Evolutionary conservation across 2,113 vertebrate genomes (phyloP), one percentile per base, ranked within the genome.

Genomic region (Mesembrinibis cayennensis): DNA sequence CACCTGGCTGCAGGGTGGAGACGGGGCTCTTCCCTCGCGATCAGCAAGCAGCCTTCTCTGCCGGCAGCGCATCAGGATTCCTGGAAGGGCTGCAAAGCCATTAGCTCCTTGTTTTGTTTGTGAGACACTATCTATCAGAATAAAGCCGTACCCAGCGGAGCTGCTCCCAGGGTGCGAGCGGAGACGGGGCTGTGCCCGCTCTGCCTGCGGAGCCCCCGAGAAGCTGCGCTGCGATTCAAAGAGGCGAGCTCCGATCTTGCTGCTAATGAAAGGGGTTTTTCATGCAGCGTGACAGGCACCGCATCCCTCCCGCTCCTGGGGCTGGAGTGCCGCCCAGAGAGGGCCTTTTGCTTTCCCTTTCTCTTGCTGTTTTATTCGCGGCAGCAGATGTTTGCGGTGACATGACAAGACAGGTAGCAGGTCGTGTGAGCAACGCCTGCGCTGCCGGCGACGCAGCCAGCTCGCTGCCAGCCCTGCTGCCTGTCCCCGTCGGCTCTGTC

Each of bases 381-480:
- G 79, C 87, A 86, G 95, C 95, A 95, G 95, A 85, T 96, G 94
- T 71, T 87, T 30, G 34, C 0, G 6, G n/a, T 71, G 94, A 89
- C 91, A 87, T 59, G 93, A 93, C 91, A 66, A 93, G 96, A 66
- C 97, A 97, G 97, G 96, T 94, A 97, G 92, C 85, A 47, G 72
- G 56, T 87, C 21, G 34, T 1, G 20, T 61, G 93, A 95, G 89
- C 92, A 40, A 17, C 2, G 59, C 72, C 19, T 29, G 55, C 32
- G 87, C 91, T 83, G 82, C 66, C 1, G 5, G 53, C 55, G 50
- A 59, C 2, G 18, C 66, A 71, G 76, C 27, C 84, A 40, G 88
- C 66, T 56, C 11, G 0, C 82, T 70, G 70, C 78, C 1, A 59
- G 55, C 84, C 53, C 52, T 45, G 87, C 77, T 56, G 76, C 63